Evolutionary conservation across 1,140 invertebrate species (phyloP).

Genomic region (Meloidogyne hapla): DNA sequence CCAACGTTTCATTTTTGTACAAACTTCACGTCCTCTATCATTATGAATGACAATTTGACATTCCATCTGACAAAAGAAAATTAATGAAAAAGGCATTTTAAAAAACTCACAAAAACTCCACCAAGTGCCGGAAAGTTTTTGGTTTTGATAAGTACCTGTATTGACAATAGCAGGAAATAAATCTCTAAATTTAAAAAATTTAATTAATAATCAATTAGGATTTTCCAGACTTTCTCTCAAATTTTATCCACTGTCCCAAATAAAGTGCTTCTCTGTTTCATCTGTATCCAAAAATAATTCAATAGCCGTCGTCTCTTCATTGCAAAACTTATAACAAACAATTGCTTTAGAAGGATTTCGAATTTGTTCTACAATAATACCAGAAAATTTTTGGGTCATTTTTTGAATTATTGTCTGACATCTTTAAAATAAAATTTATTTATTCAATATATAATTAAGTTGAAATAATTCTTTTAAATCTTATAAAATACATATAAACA

Average conservation of each 20-base stretch:
- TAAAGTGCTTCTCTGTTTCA: background rate
- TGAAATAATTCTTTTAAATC: too few species aligned
- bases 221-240: slow-evolving; percentile 12
- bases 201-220: background rate
- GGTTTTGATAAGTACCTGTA: background rate
- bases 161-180: slow-evolving; percentile 14
- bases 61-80: slow-evolving; percentile 11
- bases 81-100: background rate
- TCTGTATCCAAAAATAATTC: slow-evolving; percentile 10
- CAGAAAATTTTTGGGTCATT: too few species aligned
- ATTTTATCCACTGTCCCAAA: slow-evolving; percentile 23
- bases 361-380: background rate
- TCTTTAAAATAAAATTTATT: too few species aligned
- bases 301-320: background rate
- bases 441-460: too few species aligned
- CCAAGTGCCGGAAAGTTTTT: background rate
- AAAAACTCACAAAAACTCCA: slow-evolving; percentile 11
- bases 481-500: too few species aligned
- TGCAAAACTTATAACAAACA: slow-evolving; percentile 8
- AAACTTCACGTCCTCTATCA: background rate
- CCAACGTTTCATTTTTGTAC: background rate
- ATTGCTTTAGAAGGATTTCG: background rate
- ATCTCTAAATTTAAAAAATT: background rate
- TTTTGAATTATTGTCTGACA: too few species aligned
- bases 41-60: slow-evolving; percentile 1